Evolutionary conservation across 2,888 invertebrate genomes (phyloP).

Genomic region (Scaptomyza flava): DNA sequence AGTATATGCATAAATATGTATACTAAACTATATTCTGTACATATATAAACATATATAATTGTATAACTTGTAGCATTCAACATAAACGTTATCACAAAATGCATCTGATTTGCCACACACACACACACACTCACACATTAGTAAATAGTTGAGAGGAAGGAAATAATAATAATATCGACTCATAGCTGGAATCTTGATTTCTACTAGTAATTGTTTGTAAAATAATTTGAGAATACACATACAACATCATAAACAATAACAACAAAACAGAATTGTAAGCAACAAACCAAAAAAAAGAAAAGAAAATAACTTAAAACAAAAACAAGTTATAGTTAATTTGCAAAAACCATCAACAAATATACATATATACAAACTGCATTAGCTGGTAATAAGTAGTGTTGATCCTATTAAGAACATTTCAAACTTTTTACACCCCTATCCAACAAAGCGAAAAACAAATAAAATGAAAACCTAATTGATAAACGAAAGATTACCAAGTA

Average conservation of each 20-base stretch:
- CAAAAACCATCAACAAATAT: slow-evolving; percentile 19
- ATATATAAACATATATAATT: slow-evolving; percentile 54
- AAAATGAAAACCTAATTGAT: slow-evolving; percentile 41
- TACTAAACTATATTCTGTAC: slow-evolving; percentile 48
- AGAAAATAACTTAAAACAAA: background rate
- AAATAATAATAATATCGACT: slow-evolving; percentile 29
- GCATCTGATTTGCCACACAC: slow-evolving; percentile 26
- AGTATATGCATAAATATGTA: slow-evolving; percentile 42
- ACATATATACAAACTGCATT: slow-evolving; percentile 15
- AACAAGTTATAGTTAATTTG: slow-evolving; percentile 51
- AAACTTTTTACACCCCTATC: slow-evolving; percentile 71
- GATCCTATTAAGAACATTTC: slow-evolving; percentile 62
- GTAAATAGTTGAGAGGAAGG: slow-evolving; percentile 26
- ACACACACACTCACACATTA: slow-evolving; percentile 6
- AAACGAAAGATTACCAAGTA: slow-evolving; percentile 58
- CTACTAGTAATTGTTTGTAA: slow-evolving; percentile 52
- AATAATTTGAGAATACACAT: slow-evolving; percentile 33
- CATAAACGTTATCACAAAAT: slow-evolving; percentile 46
- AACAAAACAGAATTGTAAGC: slow-evolving; percentile 13
- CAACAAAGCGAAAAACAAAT: slow-evolving; percentile 32
- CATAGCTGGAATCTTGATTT: slow-evolving; percentile 49
- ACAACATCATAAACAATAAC: slow-evolving; percentile 13
- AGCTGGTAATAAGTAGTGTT: slow-evolving; percentile 53
- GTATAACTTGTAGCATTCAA: slow-evolving; percentile 66
- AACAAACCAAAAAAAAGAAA: slow-evolving; percentile 10